A percentile compares a stretch with the other conserved stretches of the same genome.
Evolutionary conservation across 64 coral and sea anemone genomes (phyloP).

Genomic region (Montipora sp.): DNA sequence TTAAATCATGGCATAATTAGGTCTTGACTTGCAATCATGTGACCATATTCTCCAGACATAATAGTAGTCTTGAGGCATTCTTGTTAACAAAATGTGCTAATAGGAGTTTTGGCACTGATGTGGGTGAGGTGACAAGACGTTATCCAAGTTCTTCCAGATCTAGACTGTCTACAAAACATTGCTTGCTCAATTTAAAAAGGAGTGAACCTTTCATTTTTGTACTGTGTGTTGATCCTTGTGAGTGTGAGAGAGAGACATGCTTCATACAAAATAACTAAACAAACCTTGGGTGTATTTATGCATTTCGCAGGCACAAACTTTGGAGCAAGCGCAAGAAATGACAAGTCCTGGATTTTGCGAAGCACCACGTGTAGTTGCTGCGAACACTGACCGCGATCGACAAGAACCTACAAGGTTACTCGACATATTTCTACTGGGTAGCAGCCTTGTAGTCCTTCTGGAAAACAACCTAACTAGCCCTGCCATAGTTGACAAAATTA

Average conservation of each 20-base stretch:
- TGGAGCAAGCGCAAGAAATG: constrained; percentile 63
- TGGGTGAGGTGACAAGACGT: no score
- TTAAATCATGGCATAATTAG: no score
- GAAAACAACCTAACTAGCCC: constrained; percentile 27
- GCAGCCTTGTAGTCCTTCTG: constrained; percentile 12
- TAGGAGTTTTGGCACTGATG: no score
- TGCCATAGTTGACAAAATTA: neutral
- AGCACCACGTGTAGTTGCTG: constrained; percentile 73
- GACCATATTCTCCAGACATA: no score
- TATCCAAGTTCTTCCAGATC: no score
- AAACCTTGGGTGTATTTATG: constrained; percentile 88
- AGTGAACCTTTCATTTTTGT: neutral
- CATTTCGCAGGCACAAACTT: constrained; percentile 74
- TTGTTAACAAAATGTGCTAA: no score
- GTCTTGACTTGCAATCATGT: no score
- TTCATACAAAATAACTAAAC: neutral
- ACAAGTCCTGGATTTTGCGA: constrained; percentile 48
- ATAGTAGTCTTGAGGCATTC: no score
- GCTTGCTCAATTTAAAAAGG: no score
- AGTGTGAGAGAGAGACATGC: no score
- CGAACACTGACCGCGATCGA: constrained; percentile 61
- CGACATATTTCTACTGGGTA: constrained; percentile 36
- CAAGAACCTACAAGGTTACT: constrained; percentile 26
- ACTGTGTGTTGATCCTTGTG: neutral
- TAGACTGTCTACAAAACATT: no score